Base-by-base conservation (phyloP, 2,797 vertebrate genomes). In the Lerista edwardsae region DNA sequence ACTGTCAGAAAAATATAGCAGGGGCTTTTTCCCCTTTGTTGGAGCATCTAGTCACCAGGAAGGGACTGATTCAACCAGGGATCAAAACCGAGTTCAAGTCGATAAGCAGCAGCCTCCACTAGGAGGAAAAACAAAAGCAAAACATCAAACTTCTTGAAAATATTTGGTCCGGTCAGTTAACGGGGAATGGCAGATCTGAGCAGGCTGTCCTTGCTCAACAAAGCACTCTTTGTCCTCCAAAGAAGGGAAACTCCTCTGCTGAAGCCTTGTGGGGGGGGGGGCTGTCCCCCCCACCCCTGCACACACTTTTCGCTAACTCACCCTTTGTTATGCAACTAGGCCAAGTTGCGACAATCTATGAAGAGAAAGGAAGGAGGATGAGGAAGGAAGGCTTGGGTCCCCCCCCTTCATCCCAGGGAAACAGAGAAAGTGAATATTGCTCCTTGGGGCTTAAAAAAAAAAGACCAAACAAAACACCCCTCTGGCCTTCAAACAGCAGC, bases 401-500 rank as follows among this genome's bases (percentile, higher is more conserved):
- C 47, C 47, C 47, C 7, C 47, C 10, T 31, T 79, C 74, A 3
- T 1, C 27, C n/a, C 19, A 14, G 2, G 10, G 76, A 36, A 6
- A 11, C 29, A 0, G 2, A 2, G 29, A 55, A 47, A 68, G 64
- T 36, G 47, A 41, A 44, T 0, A 0, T 39, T 19, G 71, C 57
- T 39, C 73, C n/a, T 65, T 19, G 68, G 80, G 55, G 81, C 57
- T 72, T 8, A 55, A 89, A 86, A 55, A 55, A 55, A 15, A 15
- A 55, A 55, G n/a, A 17, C 51, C 14, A 55, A 55, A 55, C 51
- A 15, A 47, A 47, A 47, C 7, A 47, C 51, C 51, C 51, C 75
- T 2, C 0, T 1, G 0, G 11, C 36, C 8, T 55, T 61, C 71
- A 75, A 68, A 19, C 51, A 59, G 51, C 93, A 93, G 91, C 93